Conservation (phyloP, 2,888 invertebrate species). For the Cyrtodaria siliqua region DNA sequence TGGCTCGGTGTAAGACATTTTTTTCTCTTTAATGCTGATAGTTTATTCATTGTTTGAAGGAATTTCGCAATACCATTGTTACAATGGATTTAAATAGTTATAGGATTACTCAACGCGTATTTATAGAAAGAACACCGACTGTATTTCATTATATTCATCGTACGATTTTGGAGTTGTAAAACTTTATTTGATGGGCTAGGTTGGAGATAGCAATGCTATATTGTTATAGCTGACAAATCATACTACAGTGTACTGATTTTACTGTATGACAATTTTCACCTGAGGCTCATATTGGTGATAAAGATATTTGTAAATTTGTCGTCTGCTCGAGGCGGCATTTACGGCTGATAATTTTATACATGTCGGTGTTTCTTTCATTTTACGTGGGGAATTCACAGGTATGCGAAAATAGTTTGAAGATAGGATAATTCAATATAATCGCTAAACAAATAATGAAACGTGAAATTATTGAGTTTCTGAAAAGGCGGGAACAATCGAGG, state of each 20-base stretch:
- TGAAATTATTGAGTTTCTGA: background rate
- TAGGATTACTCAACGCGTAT: conserved; percentile 13
- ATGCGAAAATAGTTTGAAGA: background rate
- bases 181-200: background rate
- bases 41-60: too few species aligned
- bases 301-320: conserved; percentile 15
- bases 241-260: conserved; percentile 10
- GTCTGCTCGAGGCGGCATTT: too few species aligned
- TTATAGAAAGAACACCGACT: background rate
- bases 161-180: too few species aligned
- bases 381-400: conserved; percentile 3
- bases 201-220: background rate
- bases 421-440: conserved; percentile 22
- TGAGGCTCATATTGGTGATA: conserved; percentile 18
- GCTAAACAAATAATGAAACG: conserved; percentile 18
- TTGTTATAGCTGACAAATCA: conserved; percentile 15
- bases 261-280: conserved; percentile 20
- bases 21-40: too few species aligned
- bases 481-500: background rate
- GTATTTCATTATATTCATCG: too few species aligned
- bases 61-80: too few species aligned
- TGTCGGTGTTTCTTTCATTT: too few species aligned
- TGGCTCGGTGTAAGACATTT: too few species aligned
- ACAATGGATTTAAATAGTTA: background rate
- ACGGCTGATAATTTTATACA: too few species aligned